Conservation (phyloP, 2,797 vertebrate genomes). For the Acridotheres tristis region DNA sequence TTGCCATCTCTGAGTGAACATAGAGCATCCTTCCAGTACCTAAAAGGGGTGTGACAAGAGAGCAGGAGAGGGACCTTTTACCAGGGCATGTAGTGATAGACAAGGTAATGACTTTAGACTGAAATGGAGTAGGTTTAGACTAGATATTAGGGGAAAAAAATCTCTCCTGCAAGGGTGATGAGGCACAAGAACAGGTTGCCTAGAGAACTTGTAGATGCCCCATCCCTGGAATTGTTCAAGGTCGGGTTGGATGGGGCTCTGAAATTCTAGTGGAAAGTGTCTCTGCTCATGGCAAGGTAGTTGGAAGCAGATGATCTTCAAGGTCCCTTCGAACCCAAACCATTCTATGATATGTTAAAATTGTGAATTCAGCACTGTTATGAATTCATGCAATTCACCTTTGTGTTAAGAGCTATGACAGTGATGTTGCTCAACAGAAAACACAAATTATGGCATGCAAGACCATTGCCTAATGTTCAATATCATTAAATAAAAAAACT, state of each 20-base stretch:
- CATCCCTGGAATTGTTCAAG: background rate
- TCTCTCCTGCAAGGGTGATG: background rate
- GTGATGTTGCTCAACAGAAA: slow-evolving; percentile 46
- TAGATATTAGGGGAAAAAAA: background rate
- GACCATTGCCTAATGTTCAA: slow-evolving; percentile 62
- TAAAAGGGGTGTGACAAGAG: background rate
- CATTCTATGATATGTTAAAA: background rate
- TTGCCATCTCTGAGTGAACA: background rate
- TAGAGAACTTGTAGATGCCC: background rate
- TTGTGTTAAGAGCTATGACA: slow-evolving; percentile 15
- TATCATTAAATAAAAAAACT: slow-evolving; percentile 70
- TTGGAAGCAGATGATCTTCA: background rate
- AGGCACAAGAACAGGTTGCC: background rate
- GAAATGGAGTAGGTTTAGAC: background rate
- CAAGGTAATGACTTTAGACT: background rate
- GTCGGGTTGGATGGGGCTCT: background rate
- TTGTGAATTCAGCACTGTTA: background rate
- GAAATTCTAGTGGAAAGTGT: background rate
- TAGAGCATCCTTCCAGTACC: background rate
- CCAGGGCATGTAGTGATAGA: too few species aligned
- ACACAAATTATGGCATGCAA: slow-evolving; percentile 53
- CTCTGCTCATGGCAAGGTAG: background rate
- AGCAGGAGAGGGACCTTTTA: background rate
- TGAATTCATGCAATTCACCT: background rate
- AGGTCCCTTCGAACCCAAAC: background rate